Percentiles rank a stretch among this genome's conserved stretches.
phyloP scores from a whole-genome alignment of 2,113 vertebrate species.

The Callospermophilus lateralis region DNA sequence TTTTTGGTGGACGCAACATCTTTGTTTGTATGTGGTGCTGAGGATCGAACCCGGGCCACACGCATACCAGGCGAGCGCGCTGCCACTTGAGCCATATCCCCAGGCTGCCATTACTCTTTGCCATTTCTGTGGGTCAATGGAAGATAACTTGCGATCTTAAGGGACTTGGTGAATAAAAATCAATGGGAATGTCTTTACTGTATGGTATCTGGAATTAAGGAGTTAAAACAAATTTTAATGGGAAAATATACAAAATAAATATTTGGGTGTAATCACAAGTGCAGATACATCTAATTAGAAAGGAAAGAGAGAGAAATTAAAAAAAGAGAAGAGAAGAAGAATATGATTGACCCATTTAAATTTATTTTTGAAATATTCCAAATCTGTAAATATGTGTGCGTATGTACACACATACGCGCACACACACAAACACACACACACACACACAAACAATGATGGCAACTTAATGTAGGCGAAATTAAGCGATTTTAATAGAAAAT shows the following conservation, averaged over 20 bases:
- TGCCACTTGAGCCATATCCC: too few relatives aligned
- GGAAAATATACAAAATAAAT: conserved; percentile 37
- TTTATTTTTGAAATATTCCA: conserved; percentile 66
- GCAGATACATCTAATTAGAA: neutral
- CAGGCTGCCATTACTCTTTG: too few relatives aligned
- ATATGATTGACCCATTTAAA: conserved; percentile 22
- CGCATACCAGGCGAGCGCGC: too few relatives aligned
- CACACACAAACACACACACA: too few relatives aligned
- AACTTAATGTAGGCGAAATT: conserved; percentile 71
- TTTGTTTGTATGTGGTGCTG: too few relatives aligned
- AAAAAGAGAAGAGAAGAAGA: neutral
- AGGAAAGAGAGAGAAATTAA: neutral
- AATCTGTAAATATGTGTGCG: conserved; percentile 68
- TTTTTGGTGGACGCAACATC: too few relatives aligned
- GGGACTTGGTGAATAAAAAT: neutral
- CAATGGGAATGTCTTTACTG: neutral
- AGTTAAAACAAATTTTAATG: neutral
- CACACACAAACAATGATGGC: neutral
- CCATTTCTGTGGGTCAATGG: conserved; percentile 22
- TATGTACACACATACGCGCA: conserved; percentile 56
- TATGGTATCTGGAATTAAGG: neutral
- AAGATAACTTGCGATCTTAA: conserved; percentile 22
- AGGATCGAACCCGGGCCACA: too few relatives aligned
- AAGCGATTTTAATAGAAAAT: conserved; percentile 79
- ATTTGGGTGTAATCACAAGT: conserved; percentile 40